Conservation (phyloP, 2,888 invertebrate species). For the Lypha dubia region DNA sequence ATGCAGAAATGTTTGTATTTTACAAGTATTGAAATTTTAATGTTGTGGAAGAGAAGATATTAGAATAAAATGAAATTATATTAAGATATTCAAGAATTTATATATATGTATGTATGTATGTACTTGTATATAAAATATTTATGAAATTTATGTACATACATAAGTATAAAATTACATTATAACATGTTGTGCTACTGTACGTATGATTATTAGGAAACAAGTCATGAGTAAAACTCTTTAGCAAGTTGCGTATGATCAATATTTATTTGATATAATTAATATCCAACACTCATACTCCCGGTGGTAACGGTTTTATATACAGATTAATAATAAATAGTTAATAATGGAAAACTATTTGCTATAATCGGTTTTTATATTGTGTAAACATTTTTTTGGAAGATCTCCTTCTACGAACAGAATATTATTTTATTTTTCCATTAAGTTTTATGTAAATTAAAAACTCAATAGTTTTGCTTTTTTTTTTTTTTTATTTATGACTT, state of each 20-base stretch:
- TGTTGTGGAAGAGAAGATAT: conserved; percentile 1
- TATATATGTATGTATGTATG: too few relatives aligned
- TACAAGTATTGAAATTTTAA: conserved; percentile 15
- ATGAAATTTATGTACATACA: background rate
- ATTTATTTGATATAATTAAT: background rate
- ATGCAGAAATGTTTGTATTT: conserved; percentile 17
- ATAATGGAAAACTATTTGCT: too few relatives aligned
- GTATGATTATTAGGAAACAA: conserved; percentile 3
- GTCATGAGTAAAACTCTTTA: too few relatives aligned
- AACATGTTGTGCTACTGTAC: background rate
- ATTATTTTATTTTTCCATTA: too few relatives aligned
- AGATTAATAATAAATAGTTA: too few relatives aligned
- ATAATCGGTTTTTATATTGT: too few relatives aligned
- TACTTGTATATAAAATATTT: background rate
- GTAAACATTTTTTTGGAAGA: too few relatives aligned
- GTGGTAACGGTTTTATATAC: background rate
- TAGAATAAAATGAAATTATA: background rate
- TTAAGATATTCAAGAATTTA: background rate
- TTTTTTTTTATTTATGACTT: too few relatives aligned
- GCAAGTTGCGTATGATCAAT: background rate
- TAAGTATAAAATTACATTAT: too few relatives aligned
- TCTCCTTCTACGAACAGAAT: too few relatives aligned
- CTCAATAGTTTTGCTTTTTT: too few relatives aligned
- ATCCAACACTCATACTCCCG: background rate
- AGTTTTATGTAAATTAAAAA: too few relatives aligned